These are phyloP conservation scores for Leptosomus discolor DNA, from an alignment of 2,113 vertebrate species.

Conservation along the genomic window DNA sequence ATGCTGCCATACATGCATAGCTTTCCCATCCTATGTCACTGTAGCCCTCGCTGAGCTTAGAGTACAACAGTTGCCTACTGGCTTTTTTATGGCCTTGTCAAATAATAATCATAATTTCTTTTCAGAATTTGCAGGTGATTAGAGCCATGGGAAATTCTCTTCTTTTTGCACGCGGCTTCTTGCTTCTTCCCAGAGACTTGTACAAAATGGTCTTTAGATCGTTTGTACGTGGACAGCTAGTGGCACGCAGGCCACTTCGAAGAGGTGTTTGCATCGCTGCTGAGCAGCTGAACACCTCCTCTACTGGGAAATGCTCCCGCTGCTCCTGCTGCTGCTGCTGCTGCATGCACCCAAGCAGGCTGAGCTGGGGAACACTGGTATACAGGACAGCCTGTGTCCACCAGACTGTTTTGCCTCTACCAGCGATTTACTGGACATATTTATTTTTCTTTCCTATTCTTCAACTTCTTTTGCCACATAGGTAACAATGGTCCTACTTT, in stretches of 20 bases:
- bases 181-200: accelerated
- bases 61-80: background rate
- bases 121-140: background rate
- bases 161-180: background rate
- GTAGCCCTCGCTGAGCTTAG: background rate
- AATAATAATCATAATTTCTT: background rate
- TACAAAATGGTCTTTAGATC: background rate
- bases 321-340: background rate
- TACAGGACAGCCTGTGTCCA: background rate
- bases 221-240: accelerated
- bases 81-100: background rate
- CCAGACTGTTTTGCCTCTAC: background rate
- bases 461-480: background rate
- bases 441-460: background rate
- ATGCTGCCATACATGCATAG: background rate
- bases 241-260: background rate
- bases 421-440: background rate
- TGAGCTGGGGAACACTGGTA: background rate
- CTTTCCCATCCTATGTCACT: background rate
- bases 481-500: background rate
- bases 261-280: background rate
- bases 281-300: background rate
- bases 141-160: background rate
- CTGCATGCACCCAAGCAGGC: background rate
- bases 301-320: background rate